Evolutionary conservation across 53 echinoderm and acorn worm genomes (phyloP).

Genomic region (Patiria pectinifera): DNA sequence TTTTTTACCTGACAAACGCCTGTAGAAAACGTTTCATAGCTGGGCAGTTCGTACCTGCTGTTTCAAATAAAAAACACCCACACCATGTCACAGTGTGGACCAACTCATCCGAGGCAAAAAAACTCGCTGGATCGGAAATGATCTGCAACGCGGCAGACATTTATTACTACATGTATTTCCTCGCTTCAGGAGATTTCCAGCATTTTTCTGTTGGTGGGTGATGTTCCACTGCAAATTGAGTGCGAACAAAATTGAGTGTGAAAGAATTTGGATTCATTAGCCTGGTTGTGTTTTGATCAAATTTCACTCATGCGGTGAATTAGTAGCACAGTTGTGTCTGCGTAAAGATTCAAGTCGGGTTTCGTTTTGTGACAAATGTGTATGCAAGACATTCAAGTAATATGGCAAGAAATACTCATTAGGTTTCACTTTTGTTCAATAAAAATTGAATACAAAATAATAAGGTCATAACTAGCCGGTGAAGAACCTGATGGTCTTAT

Average conservation of each 20-base stretch:
- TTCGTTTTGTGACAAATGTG: too few species aligned
- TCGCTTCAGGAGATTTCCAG: neutral
- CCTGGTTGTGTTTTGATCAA: too few species aligned
- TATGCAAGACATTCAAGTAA: too few species aligned
- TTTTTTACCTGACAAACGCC: too few species aligned
- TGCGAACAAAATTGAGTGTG: neutral
- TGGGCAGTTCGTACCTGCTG: neutral
- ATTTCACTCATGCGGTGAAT: too few species aligned
- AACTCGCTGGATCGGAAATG: neutral
- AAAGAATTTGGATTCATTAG: neutral
- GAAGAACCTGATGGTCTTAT: too few species aligned
- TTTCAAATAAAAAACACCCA: neutral
- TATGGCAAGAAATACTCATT: too few species aligned
- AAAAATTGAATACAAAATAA: too few species aligned
- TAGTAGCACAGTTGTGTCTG: too few species aligned
- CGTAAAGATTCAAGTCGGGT: too few species aligned
- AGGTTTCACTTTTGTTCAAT: too few species aligned
- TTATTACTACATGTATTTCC: neutral
- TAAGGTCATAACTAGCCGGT: too few species aligned
- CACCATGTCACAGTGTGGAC: neutral
- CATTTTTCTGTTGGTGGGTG: neutral
- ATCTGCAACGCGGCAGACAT: neutral
- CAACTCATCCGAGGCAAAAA: neutral
- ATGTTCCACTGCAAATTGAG: neutral
- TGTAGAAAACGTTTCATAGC: neutral